A percentile compares a stretch with the other conserved stretches of the same genome.
Evolutionary conservation across 2,113 vertebrate species (phyloP).

Genomic region (Zootoca vivipara): DNA sequence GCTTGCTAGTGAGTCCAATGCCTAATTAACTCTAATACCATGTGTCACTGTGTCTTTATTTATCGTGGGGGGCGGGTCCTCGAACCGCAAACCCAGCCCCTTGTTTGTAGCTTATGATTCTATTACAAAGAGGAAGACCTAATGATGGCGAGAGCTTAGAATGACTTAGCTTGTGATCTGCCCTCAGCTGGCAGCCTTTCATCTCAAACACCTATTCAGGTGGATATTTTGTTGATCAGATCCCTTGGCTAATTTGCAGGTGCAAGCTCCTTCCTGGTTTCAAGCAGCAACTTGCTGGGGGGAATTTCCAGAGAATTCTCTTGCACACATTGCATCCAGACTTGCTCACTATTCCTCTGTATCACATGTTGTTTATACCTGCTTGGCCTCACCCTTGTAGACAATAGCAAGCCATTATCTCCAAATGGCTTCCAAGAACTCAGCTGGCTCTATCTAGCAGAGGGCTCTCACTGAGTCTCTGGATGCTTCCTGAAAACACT

Average conservation of each 20-base stretch:
- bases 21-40: too few species aligned
- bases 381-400: constrained; percentile 20
- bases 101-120: too few species aligned
- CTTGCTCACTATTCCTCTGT: background rate
- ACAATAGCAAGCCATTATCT: background rate
- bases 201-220: background rate
- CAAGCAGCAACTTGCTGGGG: background rate
- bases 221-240: background rate
- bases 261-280: background rate
- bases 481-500: too few species aligned
- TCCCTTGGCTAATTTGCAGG: background rate
- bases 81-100: too few species aligned
- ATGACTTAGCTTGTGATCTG: constrained; percentile 27
- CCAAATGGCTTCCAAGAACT: too few species aligned
- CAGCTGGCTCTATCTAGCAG: too few species aligned
- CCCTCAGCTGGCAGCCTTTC: background rate
- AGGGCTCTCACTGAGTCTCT: too few species aligned
- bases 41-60: too few species aligned
- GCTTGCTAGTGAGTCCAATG: too few species aligned
- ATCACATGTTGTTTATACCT: background rate
- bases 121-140: too few species aligned
- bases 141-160: too few species aligned
- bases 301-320: rapidly evolving
- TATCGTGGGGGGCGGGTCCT: too few species aligned
- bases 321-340: constrained; percentile 28